These are phyloP conservation scores for Heliangelus exortis DNA, from an alignment of 2,797 vertebrate genomes.

Conservation along the genomic window DNA sequence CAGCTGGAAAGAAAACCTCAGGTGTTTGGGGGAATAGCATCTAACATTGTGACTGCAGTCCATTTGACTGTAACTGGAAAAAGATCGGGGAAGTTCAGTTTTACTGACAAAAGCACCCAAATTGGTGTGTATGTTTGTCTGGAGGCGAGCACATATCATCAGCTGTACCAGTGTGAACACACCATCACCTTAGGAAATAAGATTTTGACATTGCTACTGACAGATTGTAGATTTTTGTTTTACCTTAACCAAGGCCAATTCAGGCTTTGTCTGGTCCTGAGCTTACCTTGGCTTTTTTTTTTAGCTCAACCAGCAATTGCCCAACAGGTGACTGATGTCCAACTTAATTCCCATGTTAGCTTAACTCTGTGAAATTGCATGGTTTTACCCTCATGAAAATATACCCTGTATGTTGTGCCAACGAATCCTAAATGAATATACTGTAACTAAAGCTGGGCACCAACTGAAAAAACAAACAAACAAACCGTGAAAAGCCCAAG, in stretches of 20 bases:
- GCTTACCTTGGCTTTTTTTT: not conserved
- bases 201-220: not conserved
- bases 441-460: not conserved
- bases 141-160: not conserved
- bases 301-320: not conserved
- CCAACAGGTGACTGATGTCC: not conserved
- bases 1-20: not conserved
- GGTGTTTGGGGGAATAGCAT: not conserved
- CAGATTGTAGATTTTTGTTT: not conserved
- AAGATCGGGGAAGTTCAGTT: not conserved
- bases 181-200: not conserved
- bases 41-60: not conserved
- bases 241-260: not conserved
- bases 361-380: not conserved
- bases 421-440: not conserved
- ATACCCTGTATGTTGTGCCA: not conserved
- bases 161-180: not conserved
- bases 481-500: not conserved
- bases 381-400: not conserved
- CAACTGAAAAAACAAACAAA: not conserved
- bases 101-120: not conserved
- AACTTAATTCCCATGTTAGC: not conserved
- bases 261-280: not conserved
- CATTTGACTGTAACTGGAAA: not conserved
- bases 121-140: not conserved